Base-by-base conservation (phyloP, 2,888 invertebrate genomes). In the Drosophila eohydei region DNA sequence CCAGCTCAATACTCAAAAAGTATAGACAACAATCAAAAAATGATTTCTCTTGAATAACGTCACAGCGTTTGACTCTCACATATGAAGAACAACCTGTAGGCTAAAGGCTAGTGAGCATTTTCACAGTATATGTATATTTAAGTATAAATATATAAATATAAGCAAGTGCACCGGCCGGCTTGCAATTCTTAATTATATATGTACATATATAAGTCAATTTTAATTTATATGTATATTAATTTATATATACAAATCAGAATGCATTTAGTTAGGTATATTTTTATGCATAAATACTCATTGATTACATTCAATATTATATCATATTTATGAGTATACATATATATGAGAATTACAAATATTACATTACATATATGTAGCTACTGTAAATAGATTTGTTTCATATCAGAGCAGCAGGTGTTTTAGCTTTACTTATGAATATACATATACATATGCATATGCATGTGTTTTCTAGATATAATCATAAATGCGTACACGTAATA, bases 81-180 rank as follows among this genome's bases (percentile, higher is more conserved):
- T n/a, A 30, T 16, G 30, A 32, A 3, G 0, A 50, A 11, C n/a
- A 50, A 50, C 16, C 48, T 50, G 30, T 32, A 21, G 21, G 21
- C 21, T 21, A 21, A 21, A 30, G 32, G n/a, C 3, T 16, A 5
- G 4, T 16, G 2, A 16, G 30, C n/a, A n/a, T n/a, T 48, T 5
- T 48, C 30, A 1, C 48, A 30, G n/a, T 0, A n/a, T 38, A 5
- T 52, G 21, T 8, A 26, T 51, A n/a, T 28, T 4, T 28, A 26
- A 30, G 30, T 50, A 50, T 62, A 34, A 38, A 21, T 16, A 21
- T 21, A 21, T 4, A 11, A 30, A 30, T n/a, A 32, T n/a, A 30
- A 48, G n/a, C 48, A n/a, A 48, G 48, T 50, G 32, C 16, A 50
- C 32, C 48, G 48, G 48, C 48, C 48, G 48, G 48, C 16, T 32